Percentiles rank a stretch among this genome's conserved stretches.
These are phyloP conservation scores for Orthosia gothica DNA, from an alignment of 2,888 invertebrate species.

Conservation along the genomic window DNA sequence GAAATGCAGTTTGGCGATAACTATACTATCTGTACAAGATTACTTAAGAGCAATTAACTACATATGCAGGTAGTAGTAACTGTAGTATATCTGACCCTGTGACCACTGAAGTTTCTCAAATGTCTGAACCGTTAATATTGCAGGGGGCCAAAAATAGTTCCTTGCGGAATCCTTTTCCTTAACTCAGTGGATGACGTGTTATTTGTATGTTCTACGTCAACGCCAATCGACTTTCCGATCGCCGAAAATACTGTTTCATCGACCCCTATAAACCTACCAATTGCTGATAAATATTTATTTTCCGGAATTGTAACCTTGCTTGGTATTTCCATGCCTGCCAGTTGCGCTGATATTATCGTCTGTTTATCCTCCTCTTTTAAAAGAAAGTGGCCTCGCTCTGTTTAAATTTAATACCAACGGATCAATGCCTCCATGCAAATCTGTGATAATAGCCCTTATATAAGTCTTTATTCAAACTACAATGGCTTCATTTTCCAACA, in stretches of 20 bases:
- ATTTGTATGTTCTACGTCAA: slow-evolving; percentile 11
- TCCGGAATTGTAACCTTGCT: slow-evolving; percentile 25
- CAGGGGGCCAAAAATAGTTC: slow-evolving; percentile 25
- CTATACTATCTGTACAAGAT: background rate
- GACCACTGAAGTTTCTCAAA: background rate
- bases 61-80: background rate
- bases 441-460: slow-evolving; percentile 30
- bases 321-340: slow-evolving; percentile 10
- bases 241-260: slow-evolving; percentile 27
- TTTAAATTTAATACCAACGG: slow-evolving; percentile 66
- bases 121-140: too few species aligned
- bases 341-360: slow-evolving; percentile 18
- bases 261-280: slow-evolving; percentile 21
- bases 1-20: too few species aligned
- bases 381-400: slow-evolving; percentile 61
- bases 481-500: slow-evolving; percentile 14
- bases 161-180: slow-evolving; percentile 27
- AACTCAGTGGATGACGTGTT: slow-evolving; percentile 25
- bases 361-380: slow-evolving; percentile 54
- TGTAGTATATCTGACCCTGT: background rate
- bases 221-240: slow-evolving; percentile 8
- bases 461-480: slow-evolving; percentile 17
- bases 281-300: slow-evolving; percentile 30
- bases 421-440: slow-evolving; percentile 65
- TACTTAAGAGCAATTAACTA: background rate